Percentiles rank a stretch among this genome's conserved stretches.
Evolutionary conservation across 64 coral and sea anemone genomes (phyloP).

Genomic region (Porites australiensis): DNA sequence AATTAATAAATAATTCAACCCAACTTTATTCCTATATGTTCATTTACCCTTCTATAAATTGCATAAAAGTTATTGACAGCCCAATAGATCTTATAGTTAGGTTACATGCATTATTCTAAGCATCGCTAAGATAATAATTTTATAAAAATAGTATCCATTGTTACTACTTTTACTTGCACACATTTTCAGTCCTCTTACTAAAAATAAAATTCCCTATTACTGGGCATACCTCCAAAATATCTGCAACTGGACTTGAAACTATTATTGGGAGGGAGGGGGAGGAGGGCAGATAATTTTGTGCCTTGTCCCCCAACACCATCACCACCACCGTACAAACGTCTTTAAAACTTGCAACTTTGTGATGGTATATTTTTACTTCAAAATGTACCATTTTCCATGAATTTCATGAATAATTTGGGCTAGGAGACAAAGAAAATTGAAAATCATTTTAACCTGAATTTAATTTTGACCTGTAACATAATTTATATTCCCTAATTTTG

Average conservation of each 20-base stretch:
- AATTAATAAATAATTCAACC: no score
- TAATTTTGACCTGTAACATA: no score
- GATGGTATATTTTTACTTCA: conserved; percentile 1
- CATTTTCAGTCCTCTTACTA: background rate
- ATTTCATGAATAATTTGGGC: background rate
- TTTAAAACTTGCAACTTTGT: conserved; percentile 4
- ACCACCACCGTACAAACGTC: background rate
- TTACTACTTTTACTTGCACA: background rate
- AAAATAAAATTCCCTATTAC: background rate
- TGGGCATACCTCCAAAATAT: conserved; percentile 17
- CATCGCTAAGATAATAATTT: conserved; percentile 3
- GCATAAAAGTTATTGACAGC: background rate
- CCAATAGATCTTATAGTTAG: background rate
- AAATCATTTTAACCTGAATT: background rate
- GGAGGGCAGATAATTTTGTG: background rate
- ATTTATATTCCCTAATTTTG: background rate
- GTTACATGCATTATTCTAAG: conserved; percentile 7
- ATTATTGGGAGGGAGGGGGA: background rate
- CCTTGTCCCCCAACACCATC: background rate
- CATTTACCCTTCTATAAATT: conserved; percentile 2
- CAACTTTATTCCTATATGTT: conserved; percentile 8
- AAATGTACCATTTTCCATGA: background rate
- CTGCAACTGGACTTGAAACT: background rate
- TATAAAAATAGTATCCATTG: conserved; percentile 1
- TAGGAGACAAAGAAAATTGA: background rate